Base-by-base conservation (phyloP, 2,113 vertebrate species). In the Tachysurus fulvidraco region DNA sequence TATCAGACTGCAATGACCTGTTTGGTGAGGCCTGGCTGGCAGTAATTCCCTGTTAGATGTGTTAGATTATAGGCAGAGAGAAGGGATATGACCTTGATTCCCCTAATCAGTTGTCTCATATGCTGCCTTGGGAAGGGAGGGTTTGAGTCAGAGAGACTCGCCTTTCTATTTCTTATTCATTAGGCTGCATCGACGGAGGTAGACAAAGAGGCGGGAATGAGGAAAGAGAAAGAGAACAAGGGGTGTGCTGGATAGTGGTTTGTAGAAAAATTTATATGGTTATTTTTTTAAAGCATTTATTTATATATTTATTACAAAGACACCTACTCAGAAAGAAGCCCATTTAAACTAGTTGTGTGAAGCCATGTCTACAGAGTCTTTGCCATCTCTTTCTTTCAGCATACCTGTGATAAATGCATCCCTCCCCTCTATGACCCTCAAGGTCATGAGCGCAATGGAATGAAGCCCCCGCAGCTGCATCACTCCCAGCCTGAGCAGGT, bases 391-490 rank as follows among this genome's bases (percentile, higher is more conserved):
- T 87, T 90, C 85, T 87, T 90, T 80, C 91, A 90, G 87, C 88
- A 90, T 92, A 88, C 90, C 81, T 89, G 91, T 91, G 89, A 94
- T 95, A 92, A 94, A 94, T 93, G 86, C 87, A 71, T 91, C 90
- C 90, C 92, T 93, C 92, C 90, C 88, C 82, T 85, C 69, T 86
- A 86, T 90, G 88, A 93, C 93, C 92, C 92, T 91, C 88, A 91
- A 95, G 94, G 93, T 94, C 93, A 92, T n/a, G 79, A 64, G 54
- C 85, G 28, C 78, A 78, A 62, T 13, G 87, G 65, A 90, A 91
- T 55, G 91, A 89, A 89, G 85, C 62, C 87, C 41, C 90, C 55
- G 87, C 81, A 86, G 91, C 83, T 79, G 85, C 88, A 83, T 91
- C 91, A 81, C 85, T 87, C 41, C 28, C 36, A 91, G 55, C 83